A percentile compares a stretch with the other conserved stretches of the same genome.
Conservation (phyloP, 2,888 invertebrate genomes). For the Caradrina clavipalpis region DNA sequence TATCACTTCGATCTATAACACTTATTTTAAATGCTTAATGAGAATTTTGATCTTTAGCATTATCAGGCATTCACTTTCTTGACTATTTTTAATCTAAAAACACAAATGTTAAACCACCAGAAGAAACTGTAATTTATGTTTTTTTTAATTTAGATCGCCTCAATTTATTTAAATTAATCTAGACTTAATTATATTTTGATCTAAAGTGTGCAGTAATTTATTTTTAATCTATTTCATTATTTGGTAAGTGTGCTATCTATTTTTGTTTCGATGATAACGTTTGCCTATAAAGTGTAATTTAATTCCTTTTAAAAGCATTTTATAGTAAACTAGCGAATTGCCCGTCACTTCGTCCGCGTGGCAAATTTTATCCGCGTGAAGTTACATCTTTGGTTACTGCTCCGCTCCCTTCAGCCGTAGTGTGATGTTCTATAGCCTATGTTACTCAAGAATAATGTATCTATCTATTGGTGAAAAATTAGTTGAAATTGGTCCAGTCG, state of each 20-base stretch:
- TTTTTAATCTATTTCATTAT: background rate
- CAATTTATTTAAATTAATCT: conserved; percentile 22
- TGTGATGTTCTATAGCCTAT: no score
- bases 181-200: conserved; percentile 23
- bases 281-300: background rate
- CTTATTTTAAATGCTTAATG: background rate
- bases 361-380: no score
- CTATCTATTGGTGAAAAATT: no score
- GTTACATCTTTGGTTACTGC: no score
- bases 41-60: background rate
- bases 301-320: background rate
- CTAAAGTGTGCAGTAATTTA: conserved; percentile 4
- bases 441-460: no score
- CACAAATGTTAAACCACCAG: background rate
- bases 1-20: background rate
- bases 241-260: background rate
- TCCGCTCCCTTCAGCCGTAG: no score
- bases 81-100: background rate
- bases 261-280: background rate
- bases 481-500: no score
- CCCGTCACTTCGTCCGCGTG: no score
- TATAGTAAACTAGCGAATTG: no score
- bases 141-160: background rate
- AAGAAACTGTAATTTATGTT: background rate
- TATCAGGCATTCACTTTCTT: background rate